These are phyloP conservation scores for Spheniscus humboldti DNA, from an alignment of 2,797 vertebrate species.

Conservation along the genomic window DNA sequence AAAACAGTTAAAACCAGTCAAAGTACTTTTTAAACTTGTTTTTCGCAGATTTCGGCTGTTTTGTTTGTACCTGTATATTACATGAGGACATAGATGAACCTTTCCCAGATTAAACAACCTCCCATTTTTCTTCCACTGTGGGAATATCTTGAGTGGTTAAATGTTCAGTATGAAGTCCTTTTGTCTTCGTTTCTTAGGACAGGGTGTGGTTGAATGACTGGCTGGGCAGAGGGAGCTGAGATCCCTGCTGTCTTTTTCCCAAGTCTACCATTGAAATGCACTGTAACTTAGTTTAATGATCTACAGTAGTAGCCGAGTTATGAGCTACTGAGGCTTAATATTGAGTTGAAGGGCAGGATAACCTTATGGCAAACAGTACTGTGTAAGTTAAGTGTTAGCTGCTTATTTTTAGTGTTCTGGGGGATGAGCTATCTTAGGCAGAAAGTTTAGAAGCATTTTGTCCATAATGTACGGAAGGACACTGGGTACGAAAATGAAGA, in stretches of 20 bases:
- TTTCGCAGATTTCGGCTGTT: not conserved
- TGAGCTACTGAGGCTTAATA: not conserved
- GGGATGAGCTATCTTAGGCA: not conserved
- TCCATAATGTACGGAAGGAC: not conserved
- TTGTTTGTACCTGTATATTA: not conserved
- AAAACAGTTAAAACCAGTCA: not conserved
- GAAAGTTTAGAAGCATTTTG: not conserved
- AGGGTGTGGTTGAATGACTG: not conserved
- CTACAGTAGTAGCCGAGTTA: not conserved
- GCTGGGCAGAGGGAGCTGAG: not conserved
- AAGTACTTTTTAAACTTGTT: not conserved
- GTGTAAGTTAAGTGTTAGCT: not conserved
- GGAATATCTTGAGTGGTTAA: not conserved
- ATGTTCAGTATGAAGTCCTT: not conserved
- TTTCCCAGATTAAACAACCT: not conserved
- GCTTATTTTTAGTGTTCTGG: not conserved
- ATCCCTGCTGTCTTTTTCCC: not conserved
- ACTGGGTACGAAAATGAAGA: not conserved
- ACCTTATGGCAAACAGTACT: not conserved
- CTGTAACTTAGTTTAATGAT: not conserved
- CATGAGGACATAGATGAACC: not conserved
- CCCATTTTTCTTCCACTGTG: not conserved
- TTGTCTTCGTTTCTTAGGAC: not conserved
- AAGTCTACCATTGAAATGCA: not conserved
- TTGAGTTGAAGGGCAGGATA: not conserved